These are phyloP conservation scores for Flabesymbios commensalis DNA, from an alignment of 2,888 invertebrate species.

Conservation along the genomic window DNA sequence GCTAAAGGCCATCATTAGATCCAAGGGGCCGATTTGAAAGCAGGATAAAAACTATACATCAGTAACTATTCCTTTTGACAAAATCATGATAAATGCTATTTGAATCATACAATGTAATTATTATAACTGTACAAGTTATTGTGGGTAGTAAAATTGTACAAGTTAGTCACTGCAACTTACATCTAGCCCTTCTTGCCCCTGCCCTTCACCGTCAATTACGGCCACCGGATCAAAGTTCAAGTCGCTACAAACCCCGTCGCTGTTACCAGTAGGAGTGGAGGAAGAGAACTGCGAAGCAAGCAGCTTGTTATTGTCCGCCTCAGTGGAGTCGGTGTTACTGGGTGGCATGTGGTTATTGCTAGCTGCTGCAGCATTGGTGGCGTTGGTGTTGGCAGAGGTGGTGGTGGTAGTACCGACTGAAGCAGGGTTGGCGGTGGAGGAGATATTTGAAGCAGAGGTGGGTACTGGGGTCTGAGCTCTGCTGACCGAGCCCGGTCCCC, in stretches of 20 bases:
- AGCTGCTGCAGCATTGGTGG: slow-evolving; percentile 1
- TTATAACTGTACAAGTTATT: no score
- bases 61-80: no score
- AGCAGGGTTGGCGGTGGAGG: background rate
- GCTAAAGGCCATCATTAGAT: no score
- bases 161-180: no score
- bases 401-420: background rate
- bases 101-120: no score
- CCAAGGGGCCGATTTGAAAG: no score
- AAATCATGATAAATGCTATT: no score
- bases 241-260: slow-evolving; percentile 12
- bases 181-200: slow-evolving; percentile 81
- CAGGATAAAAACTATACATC: no score
- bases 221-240: slow-evolving; percentile 82
- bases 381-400: background rate
- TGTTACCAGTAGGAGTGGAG: background rate
- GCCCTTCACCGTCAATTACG: slow-evolving; percentile 88
- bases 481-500: background rate
- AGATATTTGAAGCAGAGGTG: background rate
- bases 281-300: background rate
- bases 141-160: no score
- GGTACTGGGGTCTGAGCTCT: background rate
- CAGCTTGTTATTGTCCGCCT: slow-evolving; percentile 1
- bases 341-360: background rate
- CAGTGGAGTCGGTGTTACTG: slow-evolving; percentile 4